These are phyloP conservation scores for Drosophila nannoptera DNA, from an alignment of 1,140 invertebrate genomes.

Conservation along the genomic window DNA sequence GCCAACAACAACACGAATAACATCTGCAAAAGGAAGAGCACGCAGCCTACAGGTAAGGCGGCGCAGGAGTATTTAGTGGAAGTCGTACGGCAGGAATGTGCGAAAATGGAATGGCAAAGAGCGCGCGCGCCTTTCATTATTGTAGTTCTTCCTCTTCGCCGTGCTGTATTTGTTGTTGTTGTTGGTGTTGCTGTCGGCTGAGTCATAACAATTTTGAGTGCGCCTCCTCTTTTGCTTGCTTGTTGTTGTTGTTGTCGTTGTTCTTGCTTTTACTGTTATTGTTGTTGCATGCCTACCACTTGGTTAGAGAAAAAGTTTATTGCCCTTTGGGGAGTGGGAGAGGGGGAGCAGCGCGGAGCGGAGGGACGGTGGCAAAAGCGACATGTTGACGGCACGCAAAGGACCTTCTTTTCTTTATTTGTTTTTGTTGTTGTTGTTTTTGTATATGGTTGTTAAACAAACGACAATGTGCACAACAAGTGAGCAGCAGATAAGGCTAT, in stretches of 20 bases:
- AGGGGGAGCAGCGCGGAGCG: background rate
- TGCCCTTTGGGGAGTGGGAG: constrained; percentile 50
- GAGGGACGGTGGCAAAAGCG: constrained; percentile 15
- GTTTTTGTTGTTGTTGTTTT: constrained; percentile 17
- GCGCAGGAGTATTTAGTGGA: constrained; percentile 9
- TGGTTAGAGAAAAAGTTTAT: constrained; percentile 59
- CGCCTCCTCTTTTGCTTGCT: constrained; percentile 34
- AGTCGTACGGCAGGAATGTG: background rate
- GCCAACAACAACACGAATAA: no score
- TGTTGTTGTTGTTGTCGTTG: constrained; percentile 56
- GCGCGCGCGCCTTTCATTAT: background rate
- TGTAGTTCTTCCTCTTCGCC: no score
- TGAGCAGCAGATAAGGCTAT: constrained; percentile 28
- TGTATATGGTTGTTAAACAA: constrained; percentile 42
- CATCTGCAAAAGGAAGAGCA: constrained; percentile 1
- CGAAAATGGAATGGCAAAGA: constrained; percentile 16
- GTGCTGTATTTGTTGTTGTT: background rate
- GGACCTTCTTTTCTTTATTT: constrained; percentile 42
- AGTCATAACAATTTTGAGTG: constrained; percentile 47
- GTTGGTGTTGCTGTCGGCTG: constrained; percentile 22
- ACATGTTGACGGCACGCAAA: constrained; percentile 74
- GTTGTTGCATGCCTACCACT: constrained; percentile 35
- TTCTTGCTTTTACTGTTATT: constrained; percentile 54
- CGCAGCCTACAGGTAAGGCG: constrained; percentile 24
- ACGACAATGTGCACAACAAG: constrained; percentile 38